A percentile compares a stretch with the other conserved stretches of the same genome.
phyloP scores from a whole-genome alignment of 2,888 invertebrate species.

The Cataglyphis albicans region DNA sequence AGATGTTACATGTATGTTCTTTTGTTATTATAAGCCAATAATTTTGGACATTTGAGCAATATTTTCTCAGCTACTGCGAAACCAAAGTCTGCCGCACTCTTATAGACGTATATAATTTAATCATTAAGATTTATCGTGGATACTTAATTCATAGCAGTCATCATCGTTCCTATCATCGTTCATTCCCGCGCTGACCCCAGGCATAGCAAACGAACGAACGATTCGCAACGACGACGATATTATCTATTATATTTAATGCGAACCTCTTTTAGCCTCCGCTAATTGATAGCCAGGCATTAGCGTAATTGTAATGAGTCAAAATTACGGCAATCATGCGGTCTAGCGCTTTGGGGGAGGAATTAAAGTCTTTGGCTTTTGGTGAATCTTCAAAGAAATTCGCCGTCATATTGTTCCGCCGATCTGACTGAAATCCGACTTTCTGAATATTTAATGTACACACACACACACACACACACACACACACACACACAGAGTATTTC shows the following conservation, averaged over 20 bases:
- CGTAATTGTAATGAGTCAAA: conserved; percentile 85
- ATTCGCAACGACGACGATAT: conserved; percentile 81
- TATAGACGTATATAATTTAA: conserved; percentile 69
- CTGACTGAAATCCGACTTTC: conserved; percentile 6
- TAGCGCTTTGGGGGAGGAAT: conserved; percentile 75
- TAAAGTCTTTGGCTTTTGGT: conserved; percentile 63
- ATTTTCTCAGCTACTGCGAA: not conserved
- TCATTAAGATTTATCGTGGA: conserved; percentile 72
- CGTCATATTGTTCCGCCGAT: conserved; percentile 45
- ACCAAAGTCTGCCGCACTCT: not conserved
- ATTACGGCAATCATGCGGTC: conserved; percentile 83
- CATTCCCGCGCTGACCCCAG: conserved; percentile 62
- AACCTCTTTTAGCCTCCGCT: conserved; percentile 83
- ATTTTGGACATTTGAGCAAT: conserved; percentile 15
- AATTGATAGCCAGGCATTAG: conserved; percentile 85
- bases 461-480: not conserved
- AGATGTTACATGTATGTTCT: not conserved
- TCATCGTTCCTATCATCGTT: conserved; percentile 70
- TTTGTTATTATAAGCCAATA: not conserved
- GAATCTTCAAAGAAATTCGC: conserved; percentile 72
- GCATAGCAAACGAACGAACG: conserved; percentile 67
- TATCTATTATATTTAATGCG: conserved; percentile 82
- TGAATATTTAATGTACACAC: conserved; percentile 13
- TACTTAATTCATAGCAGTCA: conserved; percentile 71
- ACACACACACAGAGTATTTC: conserved; percentile 3